Percentiles rank a stretch among this genome's conserved stretches.
Evolutionary conservation across 2,797 vertebrate species (phyloP).

Genomic region (Gambusia yucatana): DNA sequence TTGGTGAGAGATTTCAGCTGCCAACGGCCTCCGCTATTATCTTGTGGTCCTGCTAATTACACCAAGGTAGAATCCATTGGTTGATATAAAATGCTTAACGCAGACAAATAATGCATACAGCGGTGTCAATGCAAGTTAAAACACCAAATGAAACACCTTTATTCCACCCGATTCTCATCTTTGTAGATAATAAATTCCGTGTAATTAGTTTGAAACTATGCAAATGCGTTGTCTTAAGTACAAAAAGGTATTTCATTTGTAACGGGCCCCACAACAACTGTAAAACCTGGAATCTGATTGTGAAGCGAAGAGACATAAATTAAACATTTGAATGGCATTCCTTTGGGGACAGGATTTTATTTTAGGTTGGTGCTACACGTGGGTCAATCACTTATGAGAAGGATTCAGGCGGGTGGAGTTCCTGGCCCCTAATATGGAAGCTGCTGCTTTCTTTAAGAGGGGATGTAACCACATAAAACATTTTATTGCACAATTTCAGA

Average conservation of each 20-base stretch:
- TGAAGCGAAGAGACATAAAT: constrained; percentile 25
- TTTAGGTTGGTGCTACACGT: neutral
- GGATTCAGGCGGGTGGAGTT: constrained; percentile 12
- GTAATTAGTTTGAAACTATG: neutral
- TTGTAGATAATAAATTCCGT: neutral
- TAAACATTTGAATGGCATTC: constrained; percentile 21
- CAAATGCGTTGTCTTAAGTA: constrained; percentile 20
- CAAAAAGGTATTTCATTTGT: constrained; percentile 32
- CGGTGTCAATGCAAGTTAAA: neutral
- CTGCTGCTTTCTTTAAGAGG: constrained; percentile 12
- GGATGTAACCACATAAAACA: constrained; percentile 24
- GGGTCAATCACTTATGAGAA: constrained; percentile 38
- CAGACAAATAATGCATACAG: neutral
- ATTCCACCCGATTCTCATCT: neutral
- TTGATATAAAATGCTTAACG: constrained; percentile 13
- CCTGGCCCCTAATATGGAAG: constrained; percentile 17
- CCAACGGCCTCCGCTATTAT: constrained; percentile 23
- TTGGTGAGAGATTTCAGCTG: constrained; percentile 14
- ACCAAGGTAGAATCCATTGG: constrained; percentile 8
- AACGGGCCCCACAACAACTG: neutral
- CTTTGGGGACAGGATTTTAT: constrained; percentile 24
- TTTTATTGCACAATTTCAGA: constrained; percentile 30
- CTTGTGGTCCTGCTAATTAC: constrained; percentile 33
- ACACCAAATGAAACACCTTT: constrained; percentile 12
- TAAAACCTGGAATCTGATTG: neutral